These are phyloP conservation scores for Bruchidius siliquastri DNA, from an alignment of 2,888 invertebrate genomes.

Conservation along the genomic window DNA sequence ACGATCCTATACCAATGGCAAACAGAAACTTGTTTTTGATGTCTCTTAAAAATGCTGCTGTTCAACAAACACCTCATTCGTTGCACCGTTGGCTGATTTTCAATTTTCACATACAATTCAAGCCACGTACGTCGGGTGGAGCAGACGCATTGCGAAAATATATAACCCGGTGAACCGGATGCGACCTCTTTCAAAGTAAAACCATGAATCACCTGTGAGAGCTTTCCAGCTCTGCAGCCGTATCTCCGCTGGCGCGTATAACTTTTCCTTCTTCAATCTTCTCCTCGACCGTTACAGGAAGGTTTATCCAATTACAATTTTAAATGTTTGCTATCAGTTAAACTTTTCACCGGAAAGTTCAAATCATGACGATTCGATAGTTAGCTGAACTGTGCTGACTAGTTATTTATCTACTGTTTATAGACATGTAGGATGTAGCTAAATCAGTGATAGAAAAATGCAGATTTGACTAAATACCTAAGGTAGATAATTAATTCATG, in stretches of 20 bases:
- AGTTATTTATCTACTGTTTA: not conserved
- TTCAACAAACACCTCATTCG: not conserved
- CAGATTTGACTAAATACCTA: too few relatives aligned
- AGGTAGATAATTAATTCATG: too few relatives aligned
- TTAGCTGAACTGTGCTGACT: not conserved
- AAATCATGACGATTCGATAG: not conserved
- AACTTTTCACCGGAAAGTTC: not conserved
- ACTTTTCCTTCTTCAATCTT: not conserved
- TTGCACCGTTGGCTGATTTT: not conserved
- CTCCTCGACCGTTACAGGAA: not conserved
- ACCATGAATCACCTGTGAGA: not conserved
- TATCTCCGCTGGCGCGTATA: not conserved
- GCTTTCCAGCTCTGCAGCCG: not conserved
- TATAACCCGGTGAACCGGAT: not conserved
- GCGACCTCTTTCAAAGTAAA: not conserved
- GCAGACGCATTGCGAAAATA: not conserved
- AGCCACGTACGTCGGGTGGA: not conserved
- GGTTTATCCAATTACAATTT: not conserved
- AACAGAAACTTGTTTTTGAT: too few relatives aligned
- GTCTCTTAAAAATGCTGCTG: too few relatives aligned
- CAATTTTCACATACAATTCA: not conserved
- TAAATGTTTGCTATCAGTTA: not conserved
- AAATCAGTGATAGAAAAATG: too few relatives aligned
- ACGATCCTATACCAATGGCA: too few relatives aligned
- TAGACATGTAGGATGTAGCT: too few relatives aligned